These are phyloP conservation scores for Psittacus erithacus DNA, from an alignment of 2,113 vertebrate genomes.

Conservation along the genomic window DNA sequence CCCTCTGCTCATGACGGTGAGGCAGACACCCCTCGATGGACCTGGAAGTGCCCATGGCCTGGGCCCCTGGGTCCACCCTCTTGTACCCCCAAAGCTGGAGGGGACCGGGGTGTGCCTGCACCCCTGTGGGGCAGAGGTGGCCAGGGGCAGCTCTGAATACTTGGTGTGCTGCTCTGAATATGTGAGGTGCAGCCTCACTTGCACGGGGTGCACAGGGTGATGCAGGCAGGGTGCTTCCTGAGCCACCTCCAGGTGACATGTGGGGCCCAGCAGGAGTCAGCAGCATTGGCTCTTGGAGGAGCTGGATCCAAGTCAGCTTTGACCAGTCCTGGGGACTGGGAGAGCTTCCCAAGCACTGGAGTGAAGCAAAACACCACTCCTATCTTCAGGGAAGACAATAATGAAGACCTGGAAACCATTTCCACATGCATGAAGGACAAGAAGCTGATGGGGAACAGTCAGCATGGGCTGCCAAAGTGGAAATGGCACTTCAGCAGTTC, in stretches of 20 bases:
- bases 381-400: background rate
- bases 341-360: background rate
- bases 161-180: background rate
- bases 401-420: background rate
- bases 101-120: background rate
- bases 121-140: background rate
- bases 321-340: accelerated
- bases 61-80: accelerated
- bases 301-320: background rate
- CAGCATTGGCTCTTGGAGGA: background rate
- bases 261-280: background rate
- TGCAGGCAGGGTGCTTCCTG: accelerated
- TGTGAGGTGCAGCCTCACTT: background rate
- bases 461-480: too few species aligned
- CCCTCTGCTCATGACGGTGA: background rate
- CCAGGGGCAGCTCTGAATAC: too few species aligned
- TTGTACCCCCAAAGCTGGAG: background rate
- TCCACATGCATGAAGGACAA: background rate
- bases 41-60: too few species aligned
- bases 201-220: background rate
- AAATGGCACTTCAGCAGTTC: background rate
- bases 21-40: background rate
- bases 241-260: background rate
- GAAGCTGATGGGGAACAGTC: background rate
- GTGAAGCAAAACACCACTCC: background rate